These are phyloP conservation scores for Trichosurus vulpecula DNA, from an alignment of 2,797 vertebrate genomes.

Conservation along the genomic window DNA sequence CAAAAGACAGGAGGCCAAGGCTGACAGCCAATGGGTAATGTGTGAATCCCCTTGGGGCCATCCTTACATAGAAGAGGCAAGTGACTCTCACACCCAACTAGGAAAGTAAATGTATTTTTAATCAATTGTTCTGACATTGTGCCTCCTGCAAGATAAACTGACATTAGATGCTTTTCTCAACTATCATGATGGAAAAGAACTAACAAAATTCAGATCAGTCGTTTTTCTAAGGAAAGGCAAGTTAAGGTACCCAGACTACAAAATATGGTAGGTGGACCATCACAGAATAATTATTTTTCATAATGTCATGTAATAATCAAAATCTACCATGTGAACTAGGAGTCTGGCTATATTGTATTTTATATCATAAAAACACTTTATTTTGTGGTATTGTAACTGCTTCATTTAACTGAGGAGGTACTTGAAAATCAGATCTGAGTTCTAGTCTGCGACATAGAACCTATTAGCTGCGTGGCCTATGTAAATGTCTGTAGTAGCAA, in stretches of 20 bases:
- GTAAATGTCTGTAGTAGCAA: too few relatives aligned
- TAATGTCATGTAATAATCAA: conserved; percentile 27
- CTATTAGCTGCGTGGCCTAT: conserved; percentile 1
- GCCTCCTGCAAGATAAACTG: conserved; percentile 24
- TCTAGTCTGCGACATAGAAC: conserved; percentile 16
- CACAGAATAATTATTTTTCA: conserved; percentile 57
- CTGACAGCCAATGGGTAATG: background rate
- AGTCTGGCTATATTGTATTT: conserved; percentile 23
- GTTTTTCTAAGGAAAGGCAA: conserved; percentile 6
- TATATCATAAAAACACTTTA: conserved; percentile 54
- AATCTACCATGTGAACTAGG: background rate
- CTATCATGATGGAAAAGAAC: conserved; percentile 58
- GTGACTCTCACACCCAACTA: conserved; percentile 34
- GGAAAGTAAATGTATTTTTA: conserved; percentile 55
- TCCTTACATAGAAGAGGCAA: background rate
- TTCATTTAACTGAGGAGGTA: conserved; percentile 56
- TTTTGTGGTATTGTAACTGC: conserved; percentile 57
- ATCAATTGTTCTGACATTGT: conserved; percentile 15
- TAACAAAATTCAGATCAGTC: conserved; percentile 1
- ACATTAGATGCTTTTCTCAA: conserved; percentile 42
- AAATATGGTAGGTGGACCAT: background rate
- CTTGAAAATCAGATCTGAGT: conserved; percentile 22
- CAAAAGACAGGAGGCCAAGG: conserved; percentile 13
- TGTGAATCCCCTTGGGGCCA: conserved; percentile 1
- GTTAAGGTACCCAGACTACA: conserved; percentile 54